Conservation (phyloP, 2,888 invertebrate genomes). For the Bimastos eiseni region DNA sequence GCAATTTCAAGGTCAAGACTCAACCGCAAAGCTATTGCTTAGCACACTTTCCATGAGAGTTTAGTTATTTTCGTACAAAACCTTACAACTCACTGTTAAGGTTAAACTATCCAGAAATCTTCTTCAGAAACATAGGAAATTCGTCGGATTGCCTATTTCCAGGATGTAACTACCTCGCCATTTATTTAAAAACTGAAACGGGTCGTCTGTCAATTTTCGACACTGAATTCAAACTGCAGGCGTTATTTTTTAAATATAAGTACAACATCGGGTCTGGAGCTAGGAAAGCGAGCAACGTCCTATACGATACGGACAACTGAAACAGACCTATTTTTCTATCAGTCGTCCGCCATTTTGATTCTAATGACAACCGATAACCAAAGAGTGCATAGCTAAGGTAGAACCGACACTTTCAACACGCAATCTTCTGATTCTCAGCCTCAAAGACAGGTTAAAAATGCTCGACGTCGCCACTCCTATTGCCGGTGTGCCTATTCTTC, state of each 20-base stretch:
- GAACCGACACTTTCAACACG: not conserved
- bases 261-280: not conserved
- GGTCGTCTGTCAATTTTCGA: not conserved
- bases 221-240: not conserved
- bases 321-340: not conserved
- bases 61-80: not conserved
- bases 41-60: not conserved
- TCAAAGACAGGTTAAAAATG: no score
- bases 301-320: not conserved
- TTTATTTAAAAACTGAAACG: not conserved
- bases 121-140: not conserved
- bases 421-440: no score
- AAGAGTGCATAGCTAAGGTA: not conserved
- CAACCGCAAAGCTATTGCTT: not conserved
- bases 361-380: conserved; percentile 6
- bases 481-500: no score
- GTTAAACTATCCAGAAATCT: not conserved
- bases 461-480: no score
- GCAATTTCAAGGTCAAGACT: no score
- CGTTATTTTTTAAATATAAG: not conserved
- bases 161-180: conserved; percentile 2
- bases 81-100: not conserved
- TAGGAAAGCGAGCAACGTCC: not conserved
- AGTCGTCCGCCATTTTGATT: conserved; percentile 6
- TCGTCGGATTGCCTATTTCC: not conserved